Evolutionary conservation across 92 coral and sea anemone species (phyloP).

Genomic region (Muricea muricata): DNA sequence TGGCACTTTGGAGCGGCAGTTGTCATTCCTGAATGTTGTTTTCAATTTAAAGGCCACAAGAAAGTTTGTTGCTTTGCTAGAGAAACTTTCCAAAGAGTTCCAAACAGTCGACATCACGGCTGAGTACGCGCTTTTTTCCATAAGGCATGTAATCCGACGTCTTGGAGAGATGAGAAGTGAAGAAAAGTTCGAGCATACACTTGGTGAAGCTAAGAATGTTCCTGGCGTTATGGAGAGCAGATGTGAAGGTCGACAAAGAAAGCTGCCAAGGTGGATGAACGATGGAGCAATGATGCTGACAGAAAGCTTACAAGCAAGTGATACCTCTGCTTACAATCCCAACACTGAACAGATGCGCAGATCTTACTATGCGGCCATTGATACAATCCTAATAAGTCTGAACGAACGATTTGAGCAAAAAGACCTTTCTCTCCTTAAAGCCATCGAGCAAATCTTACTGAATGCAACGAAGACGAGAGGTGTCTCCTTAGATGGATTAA

Average conservation of each 20-base stretch:
- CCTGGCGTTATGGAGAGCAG: constrained; percentile 9
- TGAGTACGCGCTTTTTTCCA: constrained; percentile 3
- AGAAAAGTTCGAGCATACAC: constrained; percentile 6
- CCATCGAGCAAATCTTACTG: neutral
- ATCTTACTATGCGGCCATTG: constrained; percentile 1
- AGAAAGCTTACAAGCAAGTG: neutral
- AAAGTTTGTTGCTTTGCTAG: constrained; percentile 32
- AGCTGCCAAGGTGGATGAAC: constrained; percentile 6
- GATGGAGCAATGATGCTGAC: constrained; percentile 4
- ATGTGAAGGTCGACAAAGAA: too few relatives aligned
- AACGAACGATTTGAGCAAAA: too few relatives aligned
- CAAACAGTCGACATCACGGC: constrained; percentile 28
- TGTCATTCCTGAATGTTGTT: constrained; percentile 7
- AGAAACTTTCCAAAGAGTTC: too few relatives aligned
- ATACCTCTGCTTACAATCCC: neutral
- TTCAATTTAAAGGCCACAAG: constrained; percentile 19
- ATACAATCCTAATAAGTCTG: too few relatives aligned
- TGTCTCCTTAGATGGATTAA: constrained; percentile 10
- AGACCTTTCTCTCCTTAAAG: too few relatives aligned
- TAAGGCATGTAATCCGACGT: constrained; percentile 4
- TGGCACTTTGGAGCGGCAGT: constrained; percentile 11
- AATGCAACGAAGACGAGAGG: neutral
- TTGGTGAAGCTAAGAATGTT: constrained; percentile 8
- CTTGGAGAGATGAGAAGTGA: constrained; percentile 18
- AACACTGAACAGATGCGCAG: constrained; percentile 9